A percentile compares a stretch with the other conserved stretches of the same genome.
These are phyloP conservation scores for Taphrorychus bicolor DNA, from an alignment of 2,888 invertebrate species.

Conservation along the genomic window DNA sequence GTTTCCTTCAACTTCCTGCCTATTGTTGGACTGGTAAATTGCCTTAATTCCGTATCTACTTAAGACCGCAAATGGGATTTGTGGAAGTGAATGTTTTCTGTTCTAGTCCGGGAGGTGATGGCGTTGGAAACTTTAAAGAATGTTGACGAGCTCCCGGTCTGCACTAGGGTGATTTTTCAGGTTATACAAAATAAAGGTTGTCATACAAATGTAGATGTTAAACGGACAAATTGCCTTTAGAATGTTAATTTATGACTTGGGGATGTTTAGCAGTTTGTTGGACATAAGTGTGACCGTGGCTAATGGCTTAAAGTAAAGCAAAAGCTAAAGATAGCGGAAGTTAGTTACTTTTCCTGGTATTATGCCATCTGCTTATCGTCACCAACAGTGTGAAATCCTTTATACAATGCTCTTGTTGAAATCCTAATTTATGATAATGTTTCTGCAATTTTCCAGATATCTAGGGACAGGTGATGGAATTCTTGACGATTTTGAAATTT, in stretches of 20 bases:
- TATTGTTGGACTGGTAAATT: conserved; percentile 43
- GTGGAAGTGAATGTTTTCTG: conserved; percentile 25
- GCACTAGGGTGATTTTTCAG: neutral
- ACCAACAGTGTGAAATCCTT: no score
- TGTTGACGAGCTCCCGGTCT: neutral
- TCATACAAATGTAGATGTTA: conserved; percentile 39
- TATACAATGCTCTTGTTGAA: neutral
- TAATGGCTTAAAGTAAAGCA: conserved; percentile 1
- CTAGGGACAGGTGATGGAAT: no score
- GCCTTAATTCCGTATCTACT: conserved; percentile 50
- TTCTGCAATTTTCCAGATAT: neutral
- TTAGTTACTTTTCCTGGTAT: neutral
- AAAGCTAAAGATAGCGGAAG: neutral
- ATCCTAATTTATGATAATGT: neutral
- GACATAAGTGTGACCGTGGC: conserved; percentile 12
- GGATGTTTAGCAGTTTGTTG: conserved; percentile 18
- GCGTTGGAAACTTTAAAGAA: neutral
- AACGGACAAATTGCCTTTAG: conserved; percentile 41
- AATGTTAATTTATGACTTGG: conserved; percentile 23
- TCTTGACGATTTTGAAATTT: no score
- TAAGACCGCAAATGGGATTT: conserved; percentile 26
- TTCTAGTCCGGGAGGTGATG: conserved; percentile 8
- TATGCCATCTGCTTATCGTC: neutral
- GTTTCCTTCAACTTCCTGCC: conserved; percentile 49
- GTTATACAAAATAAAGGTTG: neutral